These are phyloP conservation scores for Struthio camelus DNA, from an alignment of 2,113 vertebrate genomes.

Conservation along the genomic window DNA sequence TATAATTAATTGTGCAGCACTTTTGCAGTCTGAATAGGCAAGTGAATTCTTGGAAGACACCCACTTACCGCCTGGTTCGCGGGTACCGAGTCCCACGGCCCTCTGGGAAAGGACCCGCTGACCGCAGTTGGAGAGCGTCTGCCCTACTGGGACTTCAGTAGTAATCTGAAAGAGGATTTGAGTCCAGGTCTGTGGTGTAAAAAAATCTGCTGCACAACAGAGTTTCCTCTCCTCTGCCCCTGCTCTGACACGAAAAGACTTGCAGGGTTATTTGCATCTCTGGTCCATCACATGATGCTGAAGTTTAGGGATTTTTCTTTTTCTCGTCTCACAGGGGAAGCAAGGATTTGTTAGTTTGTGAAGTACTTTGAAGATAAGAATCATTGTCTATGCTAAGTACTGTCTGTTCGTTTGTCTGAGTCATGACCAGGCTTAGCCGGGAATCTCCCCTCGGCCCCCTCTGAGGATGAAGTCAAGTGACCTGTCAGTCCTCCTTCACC, in stretches of 20 bases:
- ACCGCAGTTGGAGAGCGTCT: background rate
- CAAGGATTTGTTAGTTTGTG: constrained; percentile 7
- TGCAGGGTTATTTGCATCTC: background rate
- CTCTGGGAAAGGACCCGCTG: background rate
- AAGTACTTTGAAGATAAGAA: constrained; percentile 41
- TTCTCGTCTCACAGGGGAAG: background rate
- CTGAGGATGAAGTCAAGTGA: background rate
- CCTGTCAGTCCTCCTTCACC: background rate
- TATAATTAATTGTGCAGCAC: constrained; percentile 59
- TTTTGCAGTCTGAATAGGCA: constrained; percentile 37
- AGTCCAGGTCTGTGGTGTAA: background rate
- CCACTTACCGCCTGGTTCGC: background rate
- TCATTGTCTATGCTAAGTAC: background rate
- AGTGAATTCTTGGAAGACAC: constrained; percentile 13
- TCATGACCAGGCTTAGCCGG: background rate
- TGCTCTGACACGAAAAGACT: background rate
- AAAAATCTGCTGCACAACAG: background rate
- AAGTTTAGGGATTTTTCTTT: background rate
- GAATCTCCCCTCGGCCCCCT: background rate
- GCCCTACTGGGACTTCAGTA: background rate
- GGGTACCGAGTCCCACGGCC: background rate
- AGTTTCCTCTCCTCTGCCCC: background rate
- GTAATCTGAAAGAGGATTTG: background rate
- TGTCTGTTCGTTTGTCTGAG: background rate
- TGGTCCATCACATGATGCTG: background rate